Conservation (phyloP, 1,140 invertebrate genomes). For the Cyclargus thomasi region DNA sequence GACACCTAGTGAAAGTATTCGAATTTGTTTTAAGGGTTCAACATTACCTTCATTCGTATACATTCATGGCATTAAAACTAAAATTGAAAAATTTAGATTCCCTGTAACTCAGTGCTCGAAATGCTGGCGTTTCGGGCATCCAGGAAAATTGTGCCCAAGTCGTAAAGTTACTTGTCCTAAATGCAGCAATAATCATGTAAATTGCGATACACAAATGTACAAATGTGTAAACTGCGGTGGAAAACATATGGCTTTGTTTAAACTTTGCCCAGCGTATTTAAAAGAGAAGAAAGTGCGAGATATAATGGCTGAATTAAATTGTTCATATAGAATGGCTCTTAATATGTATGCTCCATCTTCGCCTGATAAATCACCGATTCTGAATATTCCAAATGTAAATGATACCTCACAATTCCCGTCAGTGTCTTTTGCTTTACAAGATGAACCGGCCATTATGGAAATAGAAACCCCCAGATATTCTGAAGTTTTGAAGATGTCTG, state of each 20-base stretch:
- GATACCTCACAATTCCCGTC: too few species aligned
- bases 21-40: conserved; percentile 10
- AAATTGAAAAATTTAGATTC: conserved; percentile 25
- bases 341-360: conserved; percentile 15
- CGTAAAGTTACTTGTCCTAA: conserved; percentile 20
- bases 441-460: too few species aligned
- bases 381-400: too few species aligned
- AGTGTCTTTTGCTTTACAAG: too few species aligned
- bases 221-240: conserved; percentile 23
- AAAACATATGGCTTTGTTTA: conserved; percentile 23
- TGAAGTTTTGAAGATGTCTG: too few species aligned
- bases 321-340: too few species aligned
- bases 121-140: conserved; percentile 23
- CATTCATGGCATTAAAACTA: too few species aligned
- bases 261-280: conserved; percentile 15
- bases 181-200: conserved; percentile 19
- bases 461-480: too few species aligned
- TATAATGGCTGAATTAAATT: conserved; percentile 21
- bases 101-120: conserved; percentile 24
- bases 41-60: too few species aligned
- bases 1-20: conserved; percentile 21
- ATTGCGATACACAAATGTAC: conserved; percentile 20
- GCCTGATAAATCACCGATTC: not conserved
- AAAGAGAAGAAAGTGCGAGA: conserved; percentile 19
- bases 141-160: not conserved